These are phyloP conservation scores for Champsocephalus gunnari DNA, from an alignment of 2,797 vertebrate genomes.

Conservation along the genomic window DNA sequence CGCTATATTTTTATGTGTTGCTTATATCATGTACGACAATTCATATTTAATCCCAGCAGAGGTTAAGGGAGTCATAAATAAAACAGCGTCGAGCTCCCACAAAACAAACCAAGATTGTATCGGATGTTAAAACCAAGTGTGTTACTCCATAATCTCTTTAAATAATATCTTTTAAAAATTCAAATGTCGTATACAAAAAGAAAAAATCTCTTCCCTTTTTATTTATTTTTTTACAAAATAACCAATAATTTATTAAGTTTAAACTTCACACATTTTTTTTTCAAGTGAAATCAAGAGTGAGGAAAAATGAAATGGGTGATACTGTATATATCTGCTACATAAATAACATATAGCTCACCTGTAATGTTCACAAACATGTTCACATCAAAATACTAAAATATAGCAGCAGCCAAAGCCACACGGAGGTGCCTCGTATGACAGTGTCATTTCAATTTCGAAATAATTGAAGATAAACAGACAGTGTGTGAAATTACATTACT, in stretches of 20 bases:
- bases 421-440: conserved; percentile 59
- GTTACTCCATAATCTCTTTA: background rate
- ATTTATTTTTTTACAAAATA: conserved; percentile 72
- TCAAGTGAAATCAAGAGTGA: conserved; percentile 78
- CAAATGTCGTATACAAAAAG: background rate
- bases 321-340: conserved; percentile 43
- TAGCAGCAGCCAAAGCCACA: conserved; percentile 79
- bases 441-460: conserved; percentile 62
- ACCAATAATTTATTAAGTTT: conserved; percentile 82
- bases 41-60: conserved; percentile 87
- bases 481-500: conserved; percentile 54
- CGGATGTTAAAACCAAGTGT: background rate
- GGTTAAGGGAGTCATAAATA: conserved; percentile 83
- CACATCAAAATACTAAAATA: conserved; percentile 80
- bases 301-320: conserved; percentile 66
- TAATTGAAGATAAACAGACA: conserved; percentile 59
- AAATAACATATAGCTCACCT: conserved; percentile 57
- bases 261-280: conserved; percentile 79
- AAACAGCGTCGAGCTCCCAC: conserved; percentile 66
- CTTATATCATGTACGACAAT: conserved; percentile 69
- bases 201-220: conserved; percentile 25
- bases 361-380: conserved; percentile 68
- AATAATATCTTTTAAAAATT: background rate
- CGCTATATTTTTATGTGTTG: conserved; percentile 24
- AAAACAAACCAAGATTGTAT: conserved; percentile 56